Evolutionary conservation across 2,888 invertebrate species (phyloP), one percentile per base, ranked within the genome.

Genomic region (Microctonus hyperodae): DNA sequence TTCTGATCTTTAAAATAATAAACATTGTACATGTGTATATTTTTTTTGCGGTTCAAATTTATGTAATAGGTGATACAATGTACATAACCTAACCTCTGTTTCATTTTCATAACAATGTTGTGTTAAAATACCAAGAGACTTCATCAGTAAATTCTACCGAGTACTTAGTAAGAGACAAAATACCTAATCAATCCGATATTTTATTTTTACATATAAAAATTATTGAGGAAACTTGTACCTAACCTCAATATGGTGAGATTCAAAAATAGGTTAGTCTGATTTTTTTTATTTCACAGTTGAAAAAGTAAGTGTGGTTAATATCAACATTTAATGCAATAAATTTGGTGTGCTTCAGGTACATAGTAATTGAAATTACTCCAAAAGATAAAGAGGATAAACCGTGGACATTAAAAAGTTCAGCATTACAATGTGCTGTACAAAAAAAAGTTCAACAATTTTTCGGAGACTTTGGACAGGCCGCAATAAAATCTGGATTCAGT

Each of bases 381-480:
- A 82, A 86, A 1, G 81, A 85, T 50, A 83, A 88, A 33, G 84
- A 85, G 16, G 82, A 86, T 48, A 85, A 85, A 70, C 85, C 86
- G 22, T 80, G 90, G 16, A 75, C 78, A 16, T 74, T 91, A 22
- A 89, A 87, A 74, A 83, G 86, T 0, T 84, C 82, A 50, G 84
- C 87, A 68, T 83, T 91, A 40, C 86, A 88, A 72, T 83, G 86
- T 57, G 87, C 89, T 0, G 82, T 94, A 58, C 77, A 89, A 20
- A 83, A 85, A 25, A 89, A 89, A 83, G 88, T 94, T 13, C 88
- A 91, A 76, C 88, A 89, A 76, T 79, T 91, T 65, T 91, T 91
- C 81, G 94, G 94, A 0, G 92, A 93, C 78, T 92, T 90, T 80
- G 94, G 93, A 10, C 84, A 87, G 35, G 93, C 92, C 9, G 86